Conservation (phyloP, 2,888 invertebrate genomes). For the Aphrophora alni region DNA sequence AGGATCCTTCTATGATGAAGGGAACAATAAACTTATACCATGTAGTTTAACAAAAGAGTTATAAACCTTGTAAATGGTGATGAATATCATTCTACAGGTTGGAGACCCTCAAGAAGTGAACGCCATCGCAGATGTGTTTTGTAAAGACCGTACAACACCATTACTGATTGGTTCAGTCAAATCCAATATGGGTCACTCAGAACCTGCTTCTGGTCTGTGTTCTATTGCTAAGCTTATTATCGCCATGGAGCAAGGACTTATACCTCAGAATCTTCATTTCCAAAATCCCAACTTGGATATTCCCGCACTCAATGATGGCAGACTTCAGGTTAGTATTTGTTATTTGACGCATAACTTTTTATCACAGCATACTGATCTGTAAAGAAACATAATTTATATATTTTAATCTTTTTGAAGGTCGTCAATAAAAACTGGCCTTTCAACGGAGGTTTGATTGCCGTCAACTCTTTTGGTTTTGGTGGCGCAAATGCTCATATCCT, state of each 20-base stretch:
- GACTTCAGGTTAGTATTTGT: too few relatives aligned
- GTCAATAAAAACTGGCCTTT: conserved; percentile 82
- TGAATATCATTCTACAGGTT: conserved; percentile 59
- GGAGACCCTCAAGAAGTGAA: conserved; percentile 99
- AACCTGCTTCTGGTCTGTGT: conserved; percentile 91
- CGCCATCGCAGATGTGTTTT: conserved; percentile 91
- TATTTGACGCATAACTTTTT: too few relatives aligned
- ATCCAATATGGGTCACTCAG: conserved; percentile 98
- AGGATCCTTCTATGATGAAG: neutral
- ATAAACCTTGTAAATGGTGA: too few relatives aligned
- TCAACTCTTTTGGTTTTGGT: conserved; percentile 98
- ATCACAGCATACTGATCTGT: neutral
- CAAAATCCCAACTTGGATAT: conserved; percentile 87
- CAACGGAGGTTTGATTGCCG: conserved; percentile 89
- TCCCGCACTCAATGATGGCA: conserved; percentile 87
- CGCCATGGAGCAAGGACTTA: conserved; percentile 88
- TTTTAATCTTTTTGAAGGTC: conserved; percentile 63
- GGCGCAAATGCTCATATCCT: conserved; percentile 95
- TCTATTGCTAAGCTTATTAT: conserved; percentile 90
- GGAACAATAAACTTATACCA: neutral
- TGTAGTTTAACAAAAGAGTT: neutral
- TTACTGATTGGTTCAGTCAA: conserved; percentile 95
- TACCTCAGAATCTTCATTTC: conserved; percentile 94
- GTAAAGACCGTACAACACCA: conserved; percentile 78
- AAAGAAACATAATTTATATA: neutral